These are phyloP conservation scores for Archocentrus centrarchus DNA, from an alignment of 2,113 vertebrate genomes.

Conservation along the genomic window DNA sequence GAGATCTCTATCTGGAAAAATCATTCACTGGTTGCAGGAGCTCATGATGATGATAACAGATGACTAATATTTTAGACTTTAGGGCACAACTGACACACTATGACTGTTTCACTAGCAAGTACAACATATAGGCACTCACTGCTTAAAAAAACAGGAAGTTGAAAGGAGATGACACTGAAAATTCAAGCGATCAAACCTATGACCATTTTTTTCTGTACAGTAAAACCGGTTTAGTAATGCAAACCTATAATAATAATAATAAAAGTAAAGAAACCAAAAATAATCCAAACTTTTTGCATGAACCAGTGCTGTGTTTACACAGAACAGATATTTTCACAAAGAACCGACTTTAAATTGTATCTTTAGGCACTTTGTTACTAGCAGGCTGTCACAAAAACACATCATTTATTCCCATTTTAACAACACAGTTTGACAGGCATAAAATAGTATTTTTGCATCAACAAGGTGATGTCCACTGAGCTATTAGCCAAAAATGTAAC, in stretches of 20 bases:
- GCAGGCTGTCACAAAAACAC: too few species aligned
- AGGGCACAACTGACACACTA: not conserved
- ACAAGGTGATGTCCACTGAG: not conserved
- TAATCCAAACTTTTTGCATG: too few species aligned
- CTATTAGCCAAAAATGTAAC: not conserved
- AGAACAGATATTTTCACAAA: too few species aligned
- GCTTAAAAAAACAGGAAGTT: not conserved
- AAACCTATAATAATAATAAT: too few species aligned
- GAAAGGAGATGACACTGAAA: not conserved
- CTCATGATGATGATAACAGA: conserved; percentile 27
- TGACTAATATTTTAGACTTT: not conserved
- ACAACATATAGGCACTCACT: not conserved
- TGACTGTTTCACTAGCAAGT: not conserved
- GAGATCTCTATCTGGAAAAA: conserved; percentile 38
- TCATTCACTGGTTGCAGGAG: conserved; percentile 22
- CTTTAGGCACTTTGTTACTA: too few species aligned
- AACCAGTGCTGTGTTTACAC: too few species aligned
- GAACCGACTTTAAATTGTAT: too few species aligned
- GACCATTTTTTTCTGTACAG: not conserved
- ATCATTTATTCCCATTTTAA: too few species aligned
- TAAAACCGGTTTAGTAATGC: too few species aligned
- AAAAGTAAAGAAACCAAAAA: too few species aligned
- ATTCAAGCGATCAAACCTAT: not conserved
- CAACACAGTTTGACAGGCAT: not conserved
- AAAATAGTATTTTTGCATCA: not conserved